Base-by-base conservation (phyloP, 1,140 invertebrate species). In the Oncopodura yosiiana region DNA sequence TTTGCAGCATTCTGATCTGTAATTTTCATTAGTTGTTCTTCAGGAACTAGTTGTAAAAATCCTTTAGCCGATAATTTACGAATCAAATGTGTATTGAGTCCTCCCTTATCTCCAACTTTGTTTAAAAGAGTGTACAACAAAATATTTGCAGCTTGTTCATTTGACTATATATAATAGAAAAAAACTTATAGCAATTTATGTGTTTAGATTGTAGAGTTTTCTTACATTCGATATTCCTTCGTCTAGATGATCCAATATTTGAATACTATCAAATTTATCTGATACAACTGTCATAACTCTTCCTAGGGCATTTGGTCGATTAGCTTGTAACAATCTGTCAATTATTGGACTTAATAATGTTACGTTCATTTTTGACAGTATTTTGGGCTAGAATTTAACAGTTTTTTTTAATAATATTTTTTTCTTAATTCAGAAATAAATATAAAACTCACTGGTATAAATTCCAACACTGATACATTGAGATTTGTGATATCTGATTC, bases 1-100 rank as follows among this genome's bases (percentile, higher is more conserved):
- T 46, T 52, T 1, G 61, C 61, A n/a, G 56, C 53, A 42, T 42
- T 39, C 3, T 39, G 8, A 30, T 62, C 55, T 19, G 27, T 58
- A 29, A 59, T 53, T 53, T 56, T 58, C 56, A 62, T 59, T 9
- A 62, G 45, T 26, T 59, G 57, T 32, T 62, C 56, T 39, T 62
- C 56, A 3, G 61, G 56, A 12, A 62, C 61, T 1, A 61, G 37
- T 27, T 53, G 29, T 0, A 62, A 37, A n/a, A 62, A 39, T 14
- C 43, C 30, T 1, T 53, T 50, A 9, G n/a, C 23, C 6, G 23
- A 23, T 14, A 62, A 38, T 1, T 29, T 3, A 14, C 32, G 24
- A 19, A 62, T 21, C 14, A 32, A 48, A 16, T 5, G 16, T 8
- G 16, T 27, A 8, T 36, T 45, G 26, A 62, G 38, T 38, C 53